A percentile compares a stretch with the other conserved stretches of the same genome.
Evolutionary conservation across 2,113 vertebrate species (phyloP).

Genomic region (Numida meleagris): DNA sequence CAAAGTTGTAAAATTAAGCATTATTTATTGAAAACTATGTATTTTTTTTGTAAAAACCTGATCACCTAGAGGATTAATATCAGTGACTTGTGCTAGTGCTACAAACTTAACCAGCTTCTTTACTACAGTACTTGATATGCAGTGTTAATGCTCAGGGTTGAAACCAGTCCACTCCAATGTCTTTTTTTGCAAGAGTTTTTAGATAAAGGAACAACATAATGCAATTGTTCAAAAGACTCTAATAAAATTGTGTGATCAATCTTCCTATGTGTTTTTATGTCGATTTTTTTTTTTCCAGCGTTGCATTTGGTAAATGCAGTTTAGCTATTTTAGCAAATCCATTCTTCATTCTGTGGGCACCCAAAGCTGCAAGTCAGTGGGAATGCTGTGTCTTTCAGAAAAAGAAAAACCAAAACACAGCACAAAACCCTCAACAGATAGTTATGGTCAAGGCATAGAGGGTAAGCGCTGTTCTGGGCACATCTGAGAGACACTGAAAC

Average conservation of each 20-base stretch:
- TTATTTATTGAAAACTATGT: constrained; percentile 89
- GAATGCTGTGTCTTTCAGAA: constrained; percentile 16
- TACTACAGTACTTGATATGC: constrained; percentile 81
- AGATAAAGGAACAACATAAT: constrained; percentile 77
- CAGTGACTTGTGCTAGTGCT: constrained; percentile 81
- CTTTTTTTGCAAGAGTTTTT: constrained; percentile 80
- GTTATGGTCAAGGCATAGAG: neutral
- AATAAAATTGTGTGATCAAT: constrained; percentile 84
- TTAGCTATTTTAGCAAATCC: constrained; percentile 17
- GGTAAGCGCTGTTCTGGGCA: constrained; percentile 5
- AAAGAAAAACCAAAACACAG: neutral
- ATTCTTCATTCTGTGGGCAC: constrained; percentile 32
- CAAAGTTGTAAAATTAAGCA: constrained; percentile 88
- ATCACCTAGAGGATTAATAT: constrained; percentile 83
- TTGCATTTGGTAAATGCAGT: constrained; percentile 66
- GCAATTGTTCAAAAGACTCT: constrained; percentile 80
- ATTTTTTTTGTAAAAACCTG: constrained; percentile 87
- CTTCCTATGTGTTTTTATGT: constrained; percentile 77
- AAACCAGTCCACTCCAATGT: constrained; percentile 82
- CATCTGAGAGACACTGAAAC: neutral
- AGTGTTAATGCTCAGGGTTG: constrained; percentile 86
- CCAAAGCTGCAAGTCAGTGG: constrained; percentile 16
- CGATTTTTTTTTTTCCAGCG: constrained; percentile 57
- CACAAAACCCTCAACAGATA: neutral
- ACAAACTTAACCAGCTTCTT: constrained; percentile 79